Percentiles rank a stretch among this genome's conserved stretches.
These are phyloP conservation scores for Drosophila nikananu DNA, from an alignment of 1,140 invertebrate genomes.

Conservation along the genomic window DNA sequence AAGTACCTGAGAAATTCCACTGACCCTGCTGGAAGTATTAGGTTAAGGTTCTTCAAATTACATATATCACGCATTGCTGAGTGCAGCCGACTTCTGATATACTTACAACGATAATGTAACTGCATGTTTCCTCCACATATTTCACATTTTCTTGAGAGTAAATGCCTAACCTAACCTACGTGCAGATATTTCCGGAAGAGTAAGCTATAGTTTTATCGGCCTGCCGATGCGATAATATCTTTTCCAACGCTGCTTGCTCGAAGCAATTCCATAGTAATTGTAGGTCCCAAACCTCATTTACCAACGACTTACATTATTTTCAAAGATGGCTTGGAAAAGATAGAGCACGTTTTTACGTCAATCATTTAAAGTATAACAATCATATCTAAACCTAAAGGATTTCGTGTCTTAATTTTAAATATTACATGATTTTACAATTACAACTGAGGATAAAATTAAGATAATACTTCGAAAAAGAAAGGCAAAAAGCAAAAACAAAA, in stretches of 20 bases:
- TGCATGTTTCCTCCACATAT: conserved; percentile 14
- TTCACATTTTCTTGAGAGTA: conserved; percentile 24
- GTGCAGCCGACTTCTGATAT: conserved; percentile 48
- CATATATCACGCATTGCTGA: conserved; percentile 46
- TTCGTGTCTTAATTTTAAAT: conserved; percentile 80
- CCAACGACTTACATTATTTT: conserved; percentile 8
- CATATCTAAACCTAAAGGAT: conserved; percentile 75
- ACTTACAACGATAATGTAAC: conserved; percentile 23
- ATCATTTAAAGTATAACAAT: conserved; percentile 76
- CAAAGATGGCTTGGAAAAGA: conserved; percentile 28
- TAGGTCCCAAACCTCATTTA: conserved; percentile 4
- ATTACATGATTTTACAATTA: conserved; percentile 67
- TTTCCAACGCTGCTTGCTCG: conserved; percentile 33
- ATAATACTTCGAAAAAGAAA: conserved; percentile 49
- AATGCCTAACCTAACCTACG: conserved; percentile 2
- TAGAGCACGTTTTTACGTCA: conserved; percentile 51
- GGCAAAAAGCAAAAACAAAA: conserved; percentile 38
- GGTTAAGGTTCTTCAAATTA: conserved; percentile 63
- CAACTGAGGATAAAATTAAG: conserved; percentile 37
- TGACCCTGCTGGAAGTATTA: conserved; percentile 69
- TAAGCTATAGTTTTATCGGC: conserved; percentile 33
- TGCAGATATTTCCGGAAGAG: conserved; percentile 12
- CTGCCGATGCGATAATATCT: conserved; percentile 42
- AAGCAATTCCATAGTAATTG: background rate
- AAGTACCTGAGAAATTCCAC: conserved; percentile 80